A percentile compares a stretch with the other conserved stretches of the same genome.
phyloP scores from a whole-genome alignment of 2,888 invertebrate genomes.

The Eilema sororculum region DNA sequence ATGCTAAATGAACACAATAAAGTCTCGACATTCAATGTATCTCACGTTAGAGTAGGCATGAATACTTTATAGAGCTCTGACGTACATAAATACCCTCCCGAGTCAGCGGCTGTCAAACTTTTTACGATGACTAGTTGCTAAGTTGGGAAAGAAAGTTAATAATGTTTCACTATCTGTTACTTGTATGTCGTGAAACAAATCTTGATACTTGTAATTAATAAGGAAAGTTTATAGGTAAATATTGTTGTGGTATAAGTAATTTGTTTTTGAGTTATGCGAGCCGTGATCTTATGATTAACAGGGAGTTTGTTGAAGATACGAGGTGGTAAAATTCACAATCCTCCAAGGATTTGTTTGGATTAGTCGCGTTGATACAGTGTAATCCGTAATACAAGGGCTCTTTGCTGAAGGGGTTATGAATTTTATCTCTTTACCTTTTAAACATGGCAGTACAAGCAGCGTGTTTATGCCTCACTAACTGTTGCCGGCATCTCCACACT shows the following conservation, averaged over 20 bases:
- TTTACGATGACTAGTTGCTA: slow-evolving; percentile 38
- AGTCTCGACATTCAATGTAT: not conserved
- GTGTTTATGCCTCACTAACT: too few relatives aligned
- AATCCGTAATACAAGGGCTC: not conserved
- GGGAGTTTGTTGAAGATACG: not conserved
- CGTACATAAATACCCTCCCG: slow-evolving; percentile 25
- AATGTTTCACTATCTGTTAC: slow-evolving; percentile 34
- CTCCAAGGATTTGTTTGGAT: not conserved
- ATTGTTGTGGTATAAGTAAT: not conserved
- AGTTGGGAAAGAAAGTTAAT: slow-evolving; percentile 39
- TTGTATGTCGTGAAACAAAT: slow-evolving; percentile 1
- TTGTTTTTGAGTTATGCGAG: not conserved
- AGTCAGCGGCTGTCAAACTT: slow-evolving; percentile 46
- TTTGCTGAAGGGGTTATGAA: not conserved
- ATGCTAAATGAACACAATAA: slow-evolving; percentile 1
- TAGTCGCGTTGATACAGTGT: not conserved
- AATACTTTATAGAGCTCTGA: slow-evolving; percentile 29
- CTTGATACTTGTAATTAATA: not conserved
- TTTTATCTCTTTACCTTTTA: not conserved
- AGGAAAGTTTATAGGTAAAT: not conserved
- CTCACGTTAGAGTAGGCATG: slow-evolving; percentile 6
- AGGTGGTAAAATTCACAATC: not conserved
- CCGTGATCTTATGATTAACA: not conserved
- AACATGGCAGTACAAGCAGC: too few relatives aligned
- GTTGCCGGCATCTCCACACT: too few relatives aligned